Evolutionary conservation across 2,113 vertebrate genomes (phyloP).

Genomic region (Hippopotamus amphibius): DNA sequence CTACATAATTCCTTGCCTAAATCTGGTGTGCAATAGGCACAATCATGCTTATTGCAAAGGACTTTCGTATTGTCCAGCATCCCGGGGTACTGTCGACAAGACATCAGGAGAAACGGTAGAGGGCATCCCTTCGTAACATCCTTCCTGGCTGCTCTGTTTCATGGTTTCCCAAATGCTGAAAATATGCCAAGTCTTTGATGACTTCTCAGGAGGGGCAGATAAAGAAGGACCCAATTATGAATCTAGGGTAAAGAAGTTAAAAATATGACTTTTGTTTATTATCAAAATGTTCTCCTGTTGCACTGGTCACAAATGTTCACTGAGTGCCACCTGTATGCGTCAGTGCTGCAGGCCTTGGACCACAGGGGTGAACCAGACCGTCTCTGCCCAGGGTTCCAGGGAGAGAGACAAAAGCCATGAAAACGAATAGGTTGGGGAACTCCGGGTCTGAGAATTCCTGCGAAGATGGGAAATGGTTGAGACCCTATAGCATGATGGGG

Average conservation of each 20-base stretch:
- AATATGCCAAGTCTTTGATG: not conserved
- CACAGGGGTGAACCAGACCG: not conserved
- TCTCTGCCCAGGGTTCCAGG: not conserved
- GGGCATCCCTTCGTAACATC: not conserved
- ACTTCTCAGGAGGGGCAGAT: not conserved
- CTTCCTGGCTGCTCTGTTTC: not conserved
- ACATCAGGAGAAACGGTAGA: not conserved
- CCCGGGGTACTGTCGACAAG: not conserved
- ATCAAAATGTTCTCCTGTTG: not conserved
- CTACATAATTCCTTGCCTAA: not conserved
- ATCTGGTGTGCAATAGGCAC: not conserved
- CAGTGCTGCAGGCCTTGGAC: no score
- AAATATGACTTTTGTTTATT: not conserved
- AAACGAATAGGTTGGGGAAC: not conserved
- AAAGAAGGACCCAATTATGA: not conserved
- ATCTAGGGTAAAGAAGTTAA: not conserved
- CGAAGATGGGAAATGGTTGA: not conserved
- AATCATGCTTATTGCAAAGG: not conserved
- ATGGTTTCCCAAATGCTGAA: not conserved
- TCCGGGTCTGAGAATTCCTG: not conserved
- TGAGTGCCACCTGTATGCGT: not conserved
- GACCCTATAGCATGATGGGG: not conserved
- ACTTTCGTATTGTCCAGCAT: not conserved
- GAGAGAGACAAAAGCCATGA: not conserved
- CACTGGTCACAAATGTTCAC: not conserved